Evolutionary conservation across 2,888 invertebrate genomes (phyloP).

Genomic region (Sminthurides aquaticus): DNA sequence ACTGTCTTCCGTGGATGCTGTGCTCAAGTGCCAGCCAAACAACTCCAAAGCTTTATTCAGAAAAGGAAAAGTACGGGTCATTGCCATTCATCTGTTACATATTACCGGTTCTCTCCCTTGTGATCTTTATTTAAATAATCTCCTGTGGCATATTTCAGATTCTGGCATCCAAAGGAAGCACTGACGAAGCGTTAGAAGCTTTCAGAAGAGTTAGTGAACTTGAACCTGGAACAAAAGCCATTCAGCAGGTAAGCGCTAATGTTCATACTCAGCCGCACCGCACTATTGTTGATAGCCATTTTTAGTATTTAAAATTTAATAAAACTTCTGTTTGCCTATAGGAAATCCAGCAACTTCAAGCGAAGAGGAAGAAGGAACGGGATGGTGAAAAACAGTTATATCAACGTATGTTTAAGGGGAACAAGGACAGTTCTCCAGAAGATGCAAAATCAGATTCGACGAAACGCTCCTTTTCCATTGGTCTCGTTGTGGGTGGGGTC

Average conservation of each 20-base stretch:
- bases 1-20: slow-evolving; percentile 72
- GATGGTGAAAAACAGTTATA: slow-evolving; percentile 60
- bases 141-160: slow-evolving; percentile 50
- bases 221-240: slow-evolving; percentile 58
- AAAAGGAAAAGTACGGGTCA: slow-evolving; percentile 59
- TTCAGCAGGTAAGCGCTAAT: slow-evolving; percentile 49
- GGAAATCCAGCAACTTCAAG: slow-evolving; percentile 54
- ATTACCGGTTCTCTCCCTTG: neutral
- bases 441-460: neutral
- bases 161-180: slow-evolving; percentile 60
- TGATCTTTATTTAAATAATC: neutral
- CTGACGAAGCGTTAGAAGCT: slow-evolving; percentile 61
- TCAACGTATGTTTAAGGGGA: slow-evolving; percentile 56
- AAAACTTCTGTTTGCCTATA: too few species aligned
- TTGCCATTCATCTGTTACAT: neutral
- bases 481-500: slow-evolving; percentile 60
- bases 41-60: slow-evolving; percentile 87
- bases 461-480: slow-evolving; percentile 51
- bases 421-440: slow-evolving; percentile 12
- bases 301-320: too few species aligned
- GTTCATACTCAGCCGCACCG: too few species aligned
- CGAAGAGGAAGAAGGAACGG: slow-evolving; percentile 54
- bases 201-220: slow-evolving; percentile 58
- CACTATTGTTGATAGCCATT: too few species aligned
- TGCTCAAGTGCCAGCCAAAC: slow-evolving; percentile 71